Evolutionary conservation across 2,888 invertebrate species (phyloP).

Genomic region (Hedychridium roseum): DNA sequence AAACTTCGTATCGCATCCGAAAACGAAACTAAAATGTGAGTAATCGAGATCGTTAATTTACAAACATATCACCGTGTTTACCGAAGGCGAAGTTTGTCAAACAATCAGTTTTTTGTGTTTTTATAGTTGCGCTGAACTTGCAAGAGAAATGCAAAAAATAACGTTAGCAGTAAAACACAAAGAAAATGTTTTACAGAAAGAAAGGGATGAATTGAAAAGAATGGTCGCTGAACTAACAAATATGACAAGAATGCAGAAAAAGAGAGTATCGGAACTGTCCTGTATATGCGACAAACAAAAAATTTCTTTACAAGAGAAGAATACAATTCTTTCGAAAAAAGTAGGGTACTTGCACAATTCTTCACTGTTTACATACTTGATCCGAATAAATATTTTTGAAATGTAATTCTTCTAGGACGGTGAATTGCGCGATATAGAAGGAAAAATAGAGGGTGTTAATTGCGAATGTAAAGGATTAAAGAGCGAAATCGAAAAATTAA

Average conservation of each 20-base stretch:
- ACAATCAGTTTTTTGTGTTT: slow-evolving; percentile 18
- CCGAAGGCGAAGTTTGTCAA: slow-evolving; percentile 14
- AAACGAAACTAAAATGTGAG: slow-evolving; percentile 39
- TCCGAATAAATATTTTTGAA: background rate
- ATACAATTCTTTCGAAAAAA: slow-evolving; percentile 32
- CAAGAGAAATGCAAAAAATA: slow-evolving; percentile 35
- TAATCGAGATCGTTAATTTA: background rate
- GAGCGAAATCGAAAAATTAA: slow-evolving; percentile 31
- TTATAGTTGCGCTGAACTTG: slow-evolving; percentile 33
- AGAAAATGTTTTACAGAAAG: slow-evolving; percentile 32
- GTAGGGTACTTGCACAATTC: slow-evolving; percentile 12
- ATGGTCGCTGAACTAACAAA: slow-evolving; percentile 38
- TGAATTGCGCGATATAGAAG: slow-evolving; percentile 27
- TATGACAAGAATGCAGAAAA: slow-evolving; percentile 38
- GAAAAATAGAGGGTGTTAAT: slow-evolving; percentile 23
- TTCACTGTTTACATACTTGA: background rate
- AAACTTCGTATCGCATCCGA: slow-evolving; percentile 35
- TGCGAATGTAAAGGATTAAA: slow-evolving; percentile 30
- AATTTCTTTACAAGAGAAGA: slow-evolving; percentile 30
- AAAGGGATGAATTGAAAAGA: slow-evolving; percentile 35
- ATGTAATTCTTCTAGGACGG: slow-evolving; percentile 17
- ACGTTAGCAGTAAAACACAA: slow-evolving; percentile 33
- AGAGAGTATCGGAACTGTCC: slow-evolving; percentile 40
- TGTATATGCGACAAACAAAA: slow-evolving; percentile 38
- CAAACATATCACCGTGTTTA: background rate